Base-by-base conservation (phyloP, 1,140 invertebrate genomes). In the Solenopsis invicta region DNA sequence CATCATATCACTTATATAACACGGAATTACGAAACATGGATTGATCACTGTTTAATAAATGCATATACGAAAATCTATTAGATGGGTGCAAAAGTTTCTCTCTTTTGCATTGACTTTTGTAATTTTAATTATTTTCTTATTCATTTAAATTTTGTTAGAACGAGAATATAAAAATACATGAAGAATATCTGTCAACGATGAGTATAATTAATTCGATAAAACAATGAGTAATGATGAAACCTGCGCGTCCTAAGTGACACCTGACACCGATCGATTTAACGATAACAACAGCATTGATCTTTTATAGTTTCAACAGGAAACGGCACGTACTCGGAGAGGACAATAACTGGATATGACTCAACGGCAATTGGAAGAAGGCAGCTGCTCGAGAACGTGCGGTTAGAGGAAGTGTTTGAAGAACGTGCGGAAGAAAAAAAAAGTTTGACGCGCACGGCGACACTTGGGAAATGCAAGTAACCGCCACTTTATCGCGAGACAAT, bases 401-500 rank as follows among this genome's bases (percentile, higher is more conserved):
- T 87, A 62, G 48, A 74, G 78, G 50, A 87, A 67, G 72, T 74
- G 48, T 67, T 71, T 59, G 52, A 75, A 85, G 72, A 87, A 45
- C 24, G 61, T 59, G 48, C 54, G 41, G 71, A 8, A 82, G 74
- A 89, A 87, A 61, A 90, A 78, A 90, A 80, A 78, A 74, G 56
- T 24, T 59, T 59, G 69, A 66, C 61, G 54, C 48, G 48, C 62
- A 52, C 56, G 67, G 67, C 29, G 81, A 80, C 85, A 90, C 85
- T 77, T 90, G 89, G 86, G 88, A 90, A 90, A 85, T 78, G 69
- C 71, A 52, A 67, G 64, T 67, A 87, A 80, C 71, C 74, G 37
- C 29, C 74, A 66, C 75, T 76, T 87, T 77, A 75, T 54, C 21
- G 71, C 54, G 86, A 87, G 86, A 88, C 29, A 61, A 90, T 87